A percentile compares a stretch with the other conserved stretches of the same genome.
Conservation (phyloP, 1,140 invertebrate genomes). For the Camponotus pennsylvanicus region DNA sequence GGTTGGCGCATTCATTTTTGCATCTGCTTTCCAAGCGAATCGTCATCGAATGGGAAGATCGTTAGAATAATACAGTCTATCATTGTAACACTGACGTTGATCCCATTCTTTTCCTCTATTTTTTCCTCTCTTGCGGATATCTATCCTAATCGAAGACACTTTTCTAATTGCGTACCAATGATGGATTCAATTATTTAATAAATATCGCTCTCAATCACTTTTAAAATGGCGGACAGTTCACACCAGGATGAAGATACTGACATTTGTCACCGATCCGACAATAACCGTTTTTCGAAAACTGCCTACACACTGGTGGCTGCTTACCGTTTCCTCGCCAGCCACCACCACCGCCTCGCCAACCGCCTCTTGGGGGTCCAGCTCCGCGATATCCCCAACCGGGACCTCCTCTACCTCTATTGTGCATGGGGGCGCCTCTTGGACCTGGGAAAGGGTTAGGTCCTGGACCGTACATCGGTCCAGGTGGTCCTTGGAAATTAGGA, state of each 20-base stretch:
- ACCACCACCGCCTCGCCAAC: conserved; percentile 85
- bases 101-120: background rate
- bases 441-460: conserved; percentile 83
- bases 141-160: background rate
- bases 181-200: background rate
- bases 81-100: background rate
- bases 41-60: background rate
- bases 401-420: conserved; percentile 85
- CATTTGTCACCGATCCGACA: conserved; percentile 93
- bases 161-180: background rate
- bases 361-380: conserved; percentile 78
- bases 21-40: background rate
- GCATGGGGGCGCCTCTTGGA: conserved; percentile 85
- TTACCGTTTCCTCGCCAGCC: conserved; percentile 85
- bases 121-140: background rate
- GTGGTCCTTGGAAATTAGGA: conserved; percentile 81
- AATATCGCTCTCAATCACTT: background rate
- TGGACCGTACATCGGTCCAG: conserved; percentile 78
- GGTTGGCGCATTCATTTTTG: no score
- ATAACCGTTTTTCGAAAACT: conserved; percentile 91
- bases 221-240: conserved; percentile 87
- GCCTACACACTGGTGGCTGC: conserved; percentile 88
- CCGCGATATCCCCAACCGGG: conserved; percentile 81
- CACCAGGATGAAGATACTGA: conserved; percentile 91
- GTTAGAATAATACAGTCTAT: no score